Base-by-base conservation (phyloP, 2,797 vertebrate species). In the Champsocephalus esox region DNA sequence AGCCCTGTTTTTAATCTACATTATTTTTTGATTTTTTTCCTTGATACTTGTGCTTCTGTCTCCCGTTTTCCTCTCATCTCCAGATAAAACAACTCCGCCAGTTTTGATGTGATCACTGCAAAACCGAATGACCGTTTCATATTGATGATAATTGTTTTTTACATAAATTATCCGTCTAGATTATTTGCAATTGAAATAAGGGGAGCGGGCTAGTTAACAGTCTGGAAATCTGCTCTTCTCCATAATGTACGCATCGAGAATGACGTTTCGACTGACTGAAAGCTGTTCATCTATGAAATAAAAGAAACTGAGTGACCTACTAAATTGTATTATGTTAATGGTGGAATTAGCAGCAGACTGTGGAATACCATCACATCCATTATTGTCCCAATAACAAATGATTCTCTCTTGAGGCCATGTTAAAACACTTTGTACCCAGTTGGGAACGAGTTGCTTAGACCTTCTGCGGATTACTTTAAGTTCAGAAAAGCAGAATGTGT, bases 1-100 rank as follows among this genome's bases (percentile, higher is more conserved):
- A 62, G 49, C 84, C 58, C 67, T n/a, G 52, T 70, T 81, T 92
- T 94, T 94, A 88, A 95, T 94, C 94, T 95, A 93, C 91, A 95
- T 95, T 94, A 93, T 93, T 83, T 88, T 90, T 75, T 78, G 81
- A 92, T 93, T 89, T 83, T 83, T 74, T 74, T 63, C 68, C 74
- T 69, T 70, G 45, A 62, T 88, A 58, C 77, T 82, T 75, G 52
- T 50, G 32, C 11, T 75, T 10, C 64, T 56, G 3, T 81, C 75
- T 77, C 63, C 77, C 78, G 82, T 79, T 38, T 85, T 86, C 80
- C 69, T 85, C 81, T 87, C 78, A 83, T 85, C 87, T 45, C 71
- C 48, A 72, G 74, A 93, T 84, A 74, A 93, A 84, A 94, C 82
- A 48, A 92, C 92, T 88, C 75, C 76, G 69, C 72, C 67, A 77